Percentiles rank a stretch among this genome's conserved stretches.
These are phyloP conservation scores for Endomychus coccineus DNA, from an alignment of 2,888 invertebrate genomes.

Conservation along the genomic window DNA sequence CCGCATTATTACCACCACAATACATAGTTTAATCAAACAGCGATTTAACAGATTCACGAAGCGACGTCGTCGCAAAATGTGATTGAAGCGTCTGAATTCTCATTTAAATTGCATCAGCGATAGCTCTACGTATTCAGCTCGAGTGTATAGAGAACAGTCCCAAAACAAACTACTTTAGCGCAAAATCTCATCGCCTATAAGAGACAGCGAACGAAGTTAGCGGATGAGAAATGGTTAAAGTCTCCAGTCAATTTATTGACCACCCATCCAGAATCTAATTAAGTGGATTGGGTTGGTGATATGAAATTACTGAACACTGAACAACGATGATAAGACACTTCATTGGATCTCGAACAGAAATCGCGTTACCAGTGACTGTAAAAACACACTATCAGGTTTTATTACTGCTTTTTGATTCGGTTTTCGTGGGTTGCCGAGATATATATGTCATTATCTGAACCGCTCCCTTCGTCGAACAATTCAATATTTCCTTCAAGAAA, in stretches of 20 bases:
- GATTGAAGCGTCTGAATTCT: too few species aligned
- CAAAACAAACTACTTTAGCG: constrained; percentile 36
- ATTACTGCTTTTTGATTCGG: constrained; percentile 27
- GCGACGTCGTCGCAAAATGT: too few species aligned
- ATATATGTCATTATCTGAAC: constrained; percentile 14
- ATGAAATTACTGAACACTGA: constrained; percentile 42
- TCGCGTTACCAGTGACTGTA: constrained; percentile 34
- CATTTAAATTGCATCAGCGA: too few species aligned
- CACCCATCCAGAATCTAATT: constrained; percentile 45
- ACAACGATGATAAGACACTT: constrained; percentile 43
- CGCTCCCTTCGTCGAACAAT: too few species aligned
- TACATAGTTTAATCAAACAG: too few species aligned
- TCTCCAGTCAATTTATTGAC: constrained; percentile 45
- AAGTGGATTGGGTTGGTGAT: constrained; percentile 44
- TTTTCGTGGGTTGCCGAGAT: constrained; percentile 6
- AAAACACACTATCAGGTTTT: constrained; percentile 28
- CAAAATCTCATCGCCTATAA: constrained; percentile 38
- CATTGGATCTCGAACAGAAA: constrained; percentile 38
- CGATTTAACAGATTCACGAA: too few species aligned
- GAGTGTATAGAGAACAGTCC: too few species aligned
- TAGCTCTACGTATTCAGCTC: too few species aligned
- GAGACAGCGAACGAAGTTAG: constrained; percentile 43
- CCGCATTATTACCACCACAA: too few species aligned
- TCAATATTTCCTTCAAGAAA: too few species aligned
- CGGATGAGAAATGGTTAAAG: constrained; percentile 42